Conservation (phyloP, 2,113 vertebrate species). For the Nannobrachium achirus region DNA sequence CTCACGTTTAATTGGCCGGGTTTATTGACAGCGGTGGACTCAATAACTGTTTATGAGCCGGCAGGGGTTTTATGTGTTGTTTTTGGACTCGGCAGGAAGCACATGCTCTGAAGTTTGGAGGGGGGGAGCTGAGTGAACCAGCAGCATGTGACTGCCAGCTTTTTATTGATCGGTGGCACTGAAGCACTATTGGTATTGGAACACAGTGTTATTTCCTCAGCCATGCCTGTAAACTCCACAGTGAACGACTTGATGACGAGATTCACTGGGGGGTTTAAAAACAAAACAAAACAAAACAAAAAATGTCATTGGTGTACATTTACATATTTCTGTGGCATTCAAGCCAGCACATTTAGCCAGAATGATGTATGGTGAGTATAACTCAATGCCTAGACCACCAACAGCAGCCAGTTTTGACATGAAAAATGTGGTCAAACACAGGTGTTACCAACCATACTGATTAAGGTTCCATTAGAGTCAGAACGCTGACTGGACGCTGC, state of each 20-base stretch:
- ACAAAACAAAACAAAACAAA: too few species aligned
- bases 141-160: constrained; percentile 48
- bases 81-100: constrained; percentile 52
- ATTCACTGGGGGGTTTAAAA: too few species aligned
- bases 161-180: constrained; percentile 50
- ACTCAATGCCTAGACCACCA: too few species aligned
- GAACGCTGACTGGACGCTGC: too few species aligned
- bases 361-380: too few species aligned
- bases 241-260: not conserved
- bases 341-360: too few species aligned
- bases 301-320: too few species aligned
- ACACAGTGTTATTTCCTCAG: constrained; percentile 22
- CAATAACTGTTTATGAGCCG: constrained; percentile 60
- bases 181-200: constrained; percentile 31
- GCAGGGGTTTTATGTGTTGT: constrained; percentile 59
- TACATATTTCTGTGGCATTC: too few species aligned
- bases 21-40: constrained; percentile 64
- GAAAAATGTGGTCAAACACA: too few species aligned
- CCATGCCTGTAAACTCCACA: constrained; percentile 1
- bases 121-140: constrained; percentile 17
- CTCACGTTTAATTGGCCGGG: constrained; percentile 54
- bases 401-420: too few species aligned
- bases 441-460: too few species aligned
- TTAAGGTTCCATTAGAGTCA: too few species aligned
- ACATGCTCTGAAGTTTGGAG: constrained; percentile 47